phyloP scores from a whole-genome alignment of 2,113 vertebrate species.

The Datnioides undecimradiatus region DNA sequence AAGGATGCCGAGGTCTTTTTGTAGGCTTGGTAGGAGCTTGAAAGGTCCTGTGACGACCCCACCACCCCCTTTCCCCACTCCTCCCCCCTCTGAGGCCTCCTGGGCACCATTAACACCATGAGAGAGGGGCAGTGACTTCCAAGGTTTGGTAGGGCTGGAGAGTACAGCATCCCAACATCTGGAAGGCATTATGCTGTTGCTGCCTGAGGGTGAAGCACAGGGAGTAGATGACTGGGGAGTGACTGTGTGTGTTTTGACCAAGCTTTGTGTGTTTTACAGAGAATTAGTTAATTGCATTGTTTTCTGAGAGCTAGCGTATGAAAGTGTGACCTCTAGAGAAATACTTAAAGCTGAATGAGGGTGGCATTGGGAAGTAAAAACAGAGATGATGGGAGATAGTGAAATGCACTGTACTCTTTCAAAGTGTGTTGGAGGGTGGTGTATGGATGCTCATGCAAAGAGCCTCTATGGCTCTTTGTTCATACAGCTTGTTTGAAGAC shows the following conservation, averaged over 20 bases:
- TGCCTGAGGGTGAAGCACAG: conserved; percentile 72
- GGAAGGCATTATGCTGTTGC: conserved; percentile 82
- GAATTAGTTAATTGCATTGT: conserved; percentile 61
- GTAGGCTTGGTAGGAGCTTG: conserved; percentile 59
- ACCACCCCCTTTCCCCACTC: conserved; percentile 9
- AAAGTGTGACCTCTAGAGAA: conserved; percentile 51
- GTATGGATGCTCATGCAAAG: conserved; percentile 24
- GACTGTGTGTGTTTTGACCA: conserved; percentile 51
- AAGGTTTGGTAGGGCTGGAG: conserved; percentile 68
- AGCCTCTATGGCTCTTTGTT: conserved; percentile 82
- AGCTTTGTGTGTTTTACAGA: conserved; percentile 48
- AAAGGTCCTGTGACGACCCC: conserved; percentile 57
- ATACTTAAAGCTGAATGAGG: conserved; percentile 28
- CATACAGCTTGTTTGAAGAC: conserved; percentile 69
- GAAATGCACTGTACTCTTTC: conserved; percentile 33
- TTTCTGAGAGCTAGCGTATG: conserved; percentile 50
- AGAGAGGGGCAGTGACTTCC: conserved; percentile 73
- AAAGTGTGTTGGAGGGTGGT: conserved; percentile 19
- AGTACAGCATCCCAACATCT: conserved; percentile 81
- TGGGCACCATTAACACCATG: conserved; percentile 80
- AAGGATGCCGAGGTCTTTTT: conserved; percentile 71
- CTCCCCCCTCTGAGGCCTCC: conserved; percentile 62
- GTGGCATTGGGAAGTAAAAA: conserved; percentile 30
- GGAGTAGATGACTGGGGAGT: conserved; percentile 55
- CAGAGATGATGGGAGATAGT: conserved; percentile 47